Evolutionary conservation across 2,113 vertebrate species (phyloP).

Genomic region (Larimichthys polyactis): DNA sequence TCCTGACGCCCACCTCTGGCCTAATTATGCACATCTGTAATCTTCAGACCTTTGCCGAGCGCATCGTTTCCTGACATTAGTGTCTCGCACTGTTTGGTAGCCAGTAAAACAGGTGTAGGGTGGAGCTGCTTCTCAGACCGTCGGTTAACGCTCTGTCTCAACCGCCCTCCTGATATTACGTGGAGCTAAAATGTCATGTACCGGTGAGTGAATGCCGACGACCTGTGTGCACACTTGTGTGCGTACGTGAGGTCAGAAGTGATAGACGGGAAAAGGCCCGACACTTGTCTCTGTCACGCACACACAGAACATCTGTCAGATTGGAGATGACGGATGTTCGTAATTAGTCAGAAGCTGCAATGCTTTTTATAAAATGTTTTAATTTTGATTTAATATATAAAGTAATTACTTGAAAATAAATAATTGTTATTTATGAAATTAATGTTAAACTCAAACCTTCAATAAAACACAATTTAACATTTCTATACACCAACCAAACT

Average conservation of each 20-base stretch:
- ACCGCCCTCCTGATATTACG: constrained; percentile 80
- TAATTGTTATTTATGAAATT: not conserved
- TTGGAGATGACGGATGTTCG: too few species aligned
- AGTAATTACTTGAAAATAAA: not conserved
- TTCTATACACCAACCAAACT: not conserved
- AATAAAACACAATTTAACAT: not conserved
- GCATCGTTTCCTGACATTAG: constrained; percentile 29
- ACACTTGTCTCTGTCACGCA: constrained; percentile 35
- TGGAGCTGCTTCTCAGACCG: constrained; percentile 56
- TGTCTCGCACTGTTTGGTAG: constrained; percentile 21
- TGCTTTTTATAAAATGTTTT: not conserved
- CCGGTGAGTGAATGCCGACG: not conserved
- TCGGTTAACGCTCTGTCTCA: constrained; percentile 62
- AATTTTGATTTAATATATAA: not conserved
- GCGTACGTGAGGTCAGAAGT: constrained; percentile 7
- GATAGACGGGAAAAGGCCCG: constrained; percentile 24
- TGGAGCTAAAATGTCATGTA: constrained; percentile 59
- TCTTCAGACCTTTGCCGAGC: constrained; percentile 2
- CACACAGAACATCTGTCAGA: not conserved
- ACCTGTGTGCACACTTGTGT: not conserved
- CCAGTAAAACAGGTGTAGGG: constrained; percentile 65
- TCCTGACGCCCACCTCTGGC: not conserved
- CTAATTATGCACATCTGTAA: constrained; percentile 11
- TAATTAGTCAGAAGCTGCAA: not conserved
- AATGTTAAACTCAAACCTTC: not conserved